Base-by-base conservation (phyloP, 1,140 invertebrate genomes). In the Hesperophylax magnus region DNA sequence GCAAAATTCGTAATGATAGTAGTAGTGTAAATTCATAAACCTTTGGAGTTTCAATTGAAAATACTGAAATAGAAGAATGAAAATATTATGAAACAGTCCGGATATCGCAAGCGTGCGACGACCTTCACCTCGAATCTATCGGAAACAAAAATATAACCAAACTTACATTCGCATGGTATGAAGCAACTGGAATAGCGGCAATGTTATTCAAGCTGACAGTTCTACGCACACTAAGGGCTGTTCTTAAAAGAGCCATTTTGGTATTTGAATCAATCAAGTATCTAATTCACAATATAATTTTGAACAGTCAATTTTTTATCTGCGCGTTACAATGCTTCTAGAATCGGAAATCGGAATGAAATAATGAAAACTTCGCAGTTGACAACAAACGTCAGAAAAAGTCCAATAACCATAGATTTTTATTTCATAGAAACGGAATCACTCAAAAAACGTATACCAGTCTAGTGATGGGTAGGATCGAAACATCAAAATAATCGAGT, bases 101-200 rank as follows among this genome's bases (percentile, higher is more conserved):
- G 54, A 58, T 56, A 31, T 56, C 22, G 60, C n/a, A 14, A 3
- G 11, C 5, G 2, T 27, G 27, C 2, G 27, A 24, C 31, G 75
- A 61, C 56, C 27, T 77, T 60, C 60, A 61, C n/a, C 56, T 63
- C 4, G 20, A 58, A 77, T 14, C 9, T 47, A 11, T 47, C 39
- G 39, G 39, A 77, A 77, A 18, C n/a, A 71, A 18, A 79, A 34
- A 58, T 22, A 65, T 60, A 47, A 77, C 56, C 27, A 74, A 63
- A 88, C 87, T 89, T 85, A 90, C 89, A 85, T 89, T 89, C 53
- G 88, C 89, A 84, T 90, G 89, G 79, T 90, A 90, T n/a, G 87
- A 87, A 80, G 88, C 86, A 34, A 85, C 86, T 78, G 86, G 88
- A 65, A 87, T 80, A 39, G 84, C 85, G 71, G 79, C 84, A 8